Conservation (phyloP, 1,140 invertebrate genomes). For the Zophobas morio region DNA sequence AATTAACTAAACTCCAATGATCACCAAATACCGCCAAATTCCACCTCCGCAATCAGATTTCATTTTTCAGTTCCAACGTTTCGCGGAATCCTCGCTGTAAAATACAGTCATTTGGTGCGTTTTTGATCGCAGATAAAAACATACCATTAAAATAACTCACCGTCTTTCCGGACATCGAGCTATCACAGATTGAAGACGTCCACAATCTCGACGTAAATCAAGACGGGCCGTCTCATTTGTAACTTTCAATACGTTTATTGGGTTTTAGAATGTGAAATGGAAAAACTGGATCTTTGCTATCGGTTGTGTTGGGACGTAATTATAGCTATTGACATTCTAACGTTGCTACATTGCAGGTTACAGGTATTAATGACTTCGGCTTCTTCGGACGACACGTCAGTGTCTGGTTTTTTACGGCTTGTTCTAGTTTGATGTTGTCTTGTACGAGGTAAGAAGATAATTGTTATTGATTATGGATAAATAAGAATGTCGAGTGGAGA, state of each 20-base stretch:
- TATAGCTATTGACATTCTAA: conserved; percentile 20
- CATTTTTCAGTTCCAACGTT: too few relatives aligned
- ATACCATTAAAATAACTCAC: background rate
- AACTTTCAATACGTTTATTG: conserved; percentile 34
- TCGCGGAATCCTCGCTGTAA: background rate
- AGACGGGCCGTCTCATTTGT: conserved; percentile 19
- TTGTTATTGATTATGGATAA: too few relatives aligned
- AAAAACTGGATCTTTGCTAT: background rate
- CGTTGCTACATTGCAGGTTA: conserved; percentile 1
- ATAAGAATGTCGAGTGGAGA: too few relatives aligned
- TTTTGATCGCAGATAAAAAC: too few relatives aligned
- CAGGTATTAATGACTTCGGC: background rate
- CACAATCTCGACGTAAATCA: conserved; percentile 3
- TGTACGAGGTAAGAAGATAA: background rate
- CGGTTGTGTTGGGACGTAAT: background rate
- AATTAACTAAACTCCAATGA: background rate
- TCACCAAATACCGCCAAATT: too few relatives aligned
- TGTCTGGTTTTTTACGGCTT: background rate
- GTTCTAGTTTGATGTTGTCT: background rate
- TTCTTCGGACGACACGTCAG: background rate
- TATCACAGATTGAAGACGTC: background rate
- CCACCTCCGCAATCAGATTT: too few relatives aligned
- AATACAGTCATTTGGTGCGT: too few relatives aligned
- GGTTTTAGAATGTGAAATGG: background rate
- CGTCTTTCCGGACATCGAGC: background rate